Base-by-base conservation (phyloP, 2,888 invertebrate genomes). In the Ypsolopha scabrella region DNA sequence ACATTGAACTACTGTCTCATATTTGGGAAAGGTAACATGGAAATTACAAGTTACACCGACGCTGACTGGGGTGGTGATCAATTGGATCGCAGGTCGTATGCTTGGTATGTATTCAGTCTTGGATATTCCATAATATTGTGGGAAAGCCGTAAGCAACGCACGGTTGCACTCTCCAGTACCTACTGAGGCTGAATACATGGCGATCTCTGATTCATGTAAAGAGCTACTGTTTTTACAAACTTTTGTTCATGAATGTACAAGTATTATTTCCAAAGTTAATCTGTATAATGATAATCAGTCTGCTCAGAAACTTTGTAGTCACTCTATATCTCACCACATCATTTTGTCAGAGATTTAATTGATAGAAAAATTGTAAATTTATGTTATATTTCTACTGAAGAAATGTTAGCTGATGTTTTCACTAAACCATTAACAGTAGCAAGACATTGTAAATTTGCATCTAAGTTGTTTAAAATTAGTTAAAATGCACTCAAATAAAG, bases 161-260 rank as follows among this genome's bases (percentile, higher is more conserved):
- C 56, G 48, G 60, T 66, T 10, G 58, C 61, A 0, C 48, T 65
- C 8, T 67, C 64, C 6, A 65, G 64, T n/a, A n/a, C n/a, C n/a
- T 0, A 63, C 62, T 2, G 66, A 69, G 50, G 60, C 68, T 0
- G 66, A 69, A 53, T 67, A 65, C 50, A 59, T 67, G 33, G 60
- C 65, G 8, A 57, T 64, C 34, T 53, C 62, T 7, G 55, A 58
- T 2, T 58, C 61, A 1, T 54, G 57, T 6, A 60, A 62, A 55
- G 65, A 65, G 49, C 48, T 51, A 10, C 6, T 50, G 13, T 51
- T 39, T 51, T 35, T 53, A 7, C 36, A 45, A 2, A 44, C 33
- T 45, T 38, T 52, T 6, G 24, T 49, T n/a, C 14, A 11, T 37
- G 51, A 37, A 46, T 35, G 43, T 43, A 43, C 9, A 6, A 14